Conservation (phyloP, 1,140 invertebrate species). For the Pomacea maculata region DNA sequence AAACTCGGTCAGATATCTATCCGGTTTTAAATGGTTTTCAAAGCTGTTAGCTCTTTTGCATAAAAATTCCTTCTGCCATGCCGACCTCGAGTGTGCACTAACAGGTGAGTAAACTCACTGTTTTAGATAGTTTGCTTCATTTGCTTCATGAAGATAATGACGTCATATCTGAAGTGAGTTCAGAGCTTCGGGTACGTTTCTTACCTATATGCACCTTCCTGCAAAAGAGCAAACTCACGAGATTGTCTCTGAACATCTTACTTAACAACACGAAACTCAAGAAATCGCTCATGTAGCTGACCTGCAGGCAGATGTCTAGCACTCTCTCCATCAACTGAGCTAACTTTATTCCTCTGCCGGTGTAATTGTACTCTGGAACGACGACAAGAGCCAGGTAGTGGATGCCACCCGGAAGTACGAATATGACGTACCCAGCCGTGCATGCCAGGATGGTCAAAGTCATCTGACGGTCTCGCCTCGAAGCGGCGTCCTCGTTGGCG, state of each 20-base stretch:
- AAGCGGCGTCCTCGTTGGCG: background rate
- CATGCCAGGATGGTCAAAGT: background rate
- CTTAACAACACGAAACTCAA: background rate
- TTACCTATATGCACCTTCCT: too few species aligned
- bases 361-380: background rate
- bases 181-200: too few species aligned
- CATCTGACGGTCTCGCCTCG: constrained; percentile 1
- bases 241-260: background rate
- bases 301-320: background rate
- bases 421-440: background rate
- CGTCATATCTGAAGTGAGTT: too few species aligned
- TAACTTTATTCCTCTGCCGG: background rate
- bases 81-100: too few species aligned
- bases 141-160: too few species aligned
- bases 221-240: too few species aligned
- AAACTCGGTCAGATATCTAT: too few species aligned
- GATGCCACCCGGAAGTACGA: background rate
- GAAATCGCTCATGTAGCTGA: constrained; percentile 7
- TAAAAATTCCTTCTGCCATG: too few species aligned
- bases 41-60: too few species aligned
- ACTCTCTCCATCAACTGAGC: background rate
- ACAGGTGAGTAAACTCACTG: too few species aligned
- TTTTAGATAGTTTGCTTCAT: too few species aligned
- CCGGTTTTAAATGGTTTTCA: too few species aligned
- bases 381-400: background rate